Base-by-base conservation (phyloP, 2,888 invertebrate species). In the Ophioninae sp. region DNA sequence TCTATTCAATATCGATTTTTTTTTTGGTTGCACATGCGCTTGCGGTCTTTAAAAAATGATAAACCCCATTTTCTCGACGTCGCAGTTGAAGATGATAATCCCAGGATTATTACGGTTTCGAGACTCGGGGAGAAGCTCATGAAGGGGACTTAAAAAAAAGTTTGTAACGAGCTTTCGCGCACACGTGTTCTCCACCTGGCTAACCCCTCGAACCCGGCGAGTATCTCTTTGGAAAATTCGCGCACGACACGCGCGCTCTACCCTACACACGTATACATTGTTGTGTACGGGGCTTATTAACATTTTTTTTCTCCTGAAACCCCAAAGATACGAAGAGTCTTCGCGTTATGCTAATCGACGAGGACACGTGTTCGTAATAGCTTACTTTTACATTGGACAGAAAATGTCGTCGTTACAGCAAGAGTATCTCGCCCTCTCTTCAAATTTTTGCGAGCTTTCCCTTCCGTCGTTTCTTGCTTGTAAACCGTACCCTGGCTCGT, bases 341-440 rank as follows among this genome's bases (percentile, higher is more conserved):
- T 76, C 76, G 85, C 89, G 88, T 91, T 91, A 91, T 91, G 91
- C 90, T 91, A 91, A 91, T 90, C 88, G 88, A 79, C 84, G 87
- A 90, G 87, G 91, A 90, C 91, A 91, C 91, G 90, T 91, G 91
- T 88, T 89, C 87, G 87, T 89, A 90, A 91, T 89, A 87, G 89
- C 88, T 90, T 87, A 90, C 89, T 91, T 91, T 89, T 89, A 88
- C 86, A 82, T 82, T 75, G 85, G 82, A 83, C 85, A 87, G 85
- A 83, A 89, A 89, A 87, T 75, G 62, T 30, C 68, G 73, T 77
- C 72, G 73, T 77, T 76, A 69, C 74, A 77, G 74, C 72, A 57
- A 41, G 61, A 23, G 20, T 37, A 37, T 17, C 30, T 62, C 21
- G 73, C 68, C 21, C 73, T 3, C 7, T 65, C 41, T 6, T 62